Conservation (phyloP, 1,140 invertebrate genomes). For the Druon quercuslanigerum region DNA sequence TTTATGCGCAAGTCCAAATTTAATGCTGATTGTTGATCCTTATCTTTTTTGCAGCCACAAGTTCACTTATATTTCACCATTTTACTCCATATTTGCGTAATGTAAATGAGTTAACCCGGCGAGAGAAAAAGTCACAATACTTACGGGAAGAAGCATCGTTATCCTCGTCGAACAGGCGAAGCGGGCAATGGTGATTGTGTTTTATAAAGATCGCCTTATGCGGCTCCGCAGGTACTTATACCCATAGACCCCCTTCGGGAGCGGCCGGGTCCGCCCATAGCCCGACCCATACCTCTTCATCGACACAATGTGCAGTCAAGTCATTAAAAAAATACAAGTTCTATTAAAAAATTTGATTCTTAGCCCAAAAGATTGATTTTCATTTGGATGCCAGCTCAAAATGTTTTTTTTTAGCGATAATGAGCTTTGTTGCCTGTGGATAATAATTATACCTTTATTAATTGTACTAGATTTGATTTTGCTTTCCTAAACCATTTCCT, state of each 20-base stretch:
- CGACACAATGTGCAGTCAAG: constrained; percentile 17
- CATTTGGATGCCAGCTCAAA: too few species aligned
- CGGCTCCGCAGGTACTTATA: constrained; percentile 67
- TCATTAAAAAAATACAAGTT: background rate
- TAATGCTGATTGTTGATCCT: background rate
- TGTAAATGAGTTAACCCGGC: background rate
- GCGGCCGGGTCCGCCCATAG: constrained; percentile 73
- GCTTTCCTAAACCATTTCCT: too few species aligned
- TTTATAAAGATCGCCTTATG: constrained; percentile 64
- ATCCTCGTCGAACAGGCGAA: constrained; percentile 56
- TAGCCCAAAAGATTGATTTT: too few species aligned
- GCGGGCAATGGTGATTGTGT: constrained; percentile 62
- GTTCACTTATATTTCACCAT: background rate
- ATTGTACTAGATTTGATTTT: too few species aligned
- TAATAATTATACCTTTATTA: too few species aligned
- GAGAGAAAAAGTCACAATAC: constrained; percentile 45
- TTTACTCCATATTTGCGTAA: background rate
- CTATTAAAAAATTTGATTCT: background rate
- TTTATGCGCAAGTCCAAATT: too few species aligned
- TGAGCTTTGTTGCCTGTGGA: too few species aligned
- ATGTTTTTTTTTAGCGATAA: too few species aligned
- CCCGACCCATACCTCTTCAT: constrained; percentile 64
- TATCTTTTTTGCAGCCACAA: constrained; percentile 3
- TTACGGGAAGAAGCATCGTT: constrained; percentile 69
- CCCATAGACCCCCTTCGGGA: constrained; percentile 71